Evolutionary conservation across 2,113 vertebrate species (phyloP).

Genomic region (Pelmatolapia mariae): DNA sequence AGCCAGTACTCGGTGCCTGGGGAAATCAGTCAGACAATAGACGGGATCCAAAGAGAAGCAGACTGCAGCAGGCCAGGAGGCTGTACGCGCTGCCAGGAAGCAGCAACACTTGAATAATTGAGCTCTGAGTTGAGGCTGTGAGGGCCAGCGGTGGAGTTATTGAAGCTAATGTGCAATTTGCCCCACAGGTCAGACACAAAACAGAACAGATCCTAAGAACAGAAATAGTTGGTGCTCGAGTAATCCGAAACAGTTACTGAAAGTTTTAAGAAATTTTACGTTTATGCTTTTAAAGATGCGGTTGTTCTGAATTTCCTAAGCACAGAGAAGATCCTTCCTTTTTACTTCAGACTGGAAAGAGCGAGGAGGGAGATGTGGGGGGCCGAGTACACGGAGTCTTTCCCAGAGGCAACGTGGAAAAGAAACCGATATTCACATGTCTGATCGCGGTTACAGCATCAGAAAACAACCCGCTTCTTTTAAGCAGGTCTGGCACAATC

Average conservation of each 20-base stretch:
- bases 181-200: background rate
- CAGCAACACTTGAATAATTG: constrained; percentile 44
- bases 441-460: background rate
- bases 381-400: background rate
- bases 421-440: background rate
- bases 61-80: constrained; percentile 33
- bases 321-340: background rate
- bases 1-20: constrained; percentile 18
- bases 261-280: background rate
- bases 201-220: background rate
- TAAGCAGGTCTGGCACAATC: background rate
- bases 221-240: background rate
- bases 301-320: background rate
- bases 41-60: constrained; percentile 33
- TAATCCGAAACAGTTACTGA: background rate
- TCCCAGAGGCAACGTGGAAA: background rate
- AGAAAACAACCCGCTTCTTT: background rate
- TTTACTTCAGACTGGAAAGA: background rate
- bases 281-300: background rate
- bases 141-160: constrained; percentile 6
- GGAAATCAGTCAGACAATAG: constrained; percentile 51
- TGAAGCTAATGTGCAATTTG: constrained; percentile 8
- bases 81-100: constrained; percentile 17
- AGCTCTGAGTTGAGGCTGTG: constrained; percentile 14
- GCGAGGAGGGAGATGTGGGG: background rate